These are phyloP conservation scores for Caenorhabditis parvicauda DNA, from an alignment of 2,888 invertebrate species.

Conservation along the genomic window DNA sequence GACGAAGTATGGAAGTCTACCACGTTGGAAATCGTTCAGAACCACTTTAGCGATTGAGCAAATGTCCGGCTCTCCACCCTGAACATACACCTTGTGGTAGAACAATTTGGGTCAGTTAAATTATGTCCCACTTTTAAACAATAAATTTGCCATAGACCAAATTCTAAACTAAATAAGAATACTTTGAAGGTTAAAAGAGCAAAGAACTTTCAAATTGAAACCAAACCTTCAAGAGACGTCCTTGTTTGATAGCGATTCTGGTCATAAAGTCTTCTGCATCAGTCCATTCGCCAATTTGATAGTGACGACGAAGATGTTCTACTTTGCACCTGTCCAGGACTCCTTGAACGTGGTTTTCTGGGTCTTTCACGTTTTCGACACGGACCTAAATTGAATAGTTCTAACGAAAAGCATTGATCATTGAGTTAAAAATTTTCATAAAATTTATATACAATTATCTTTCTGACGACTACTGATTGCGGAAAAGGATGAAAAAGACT, in stretches of 20 bases:
- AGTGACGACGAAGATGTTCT: conserved; percentile 86
- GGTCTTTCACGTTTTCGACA: conserved; percentile 86
- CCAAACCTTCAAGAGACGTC: conserved; percentile 80
- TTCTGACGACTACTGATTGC: not conserved
- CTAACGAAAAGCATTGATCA: not conserved
- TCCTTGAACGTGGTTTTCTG: conserved; percentile 86
- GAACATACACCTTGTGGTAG: conserved; percentile 5
- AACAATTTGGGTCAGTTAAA: no score
- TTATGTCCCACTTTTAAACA: no score
- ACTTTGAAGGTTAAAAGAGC: no score
- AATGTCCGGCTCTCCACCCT: conserved; percentile 92
- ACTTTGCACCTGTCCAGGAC: conserved; percentile 83
- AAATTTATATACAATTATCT: not conserved
- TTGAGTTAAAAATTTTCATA: not conserved
- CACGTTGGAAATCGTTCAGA: conserved; percentile 96
- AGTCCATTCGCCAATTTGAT: conserved; percentile 77
- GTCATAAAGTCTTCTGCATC: conserved; percentile 84
- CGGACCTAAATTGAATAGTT: conserved; percentile 72
- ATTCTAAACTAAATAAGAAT: no score
- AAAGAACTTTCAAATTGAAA: no score
- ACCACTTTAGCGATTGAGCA: conserved; percentile 86
- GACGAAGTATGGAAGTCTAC: conserved; percentile 75
- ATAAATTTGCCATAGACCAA: no score
- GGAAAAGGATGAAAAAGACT: conserved; percentile 19
- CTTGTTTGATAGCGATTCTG: conserved; percentile 80